phyloP scores from a whole-genome alignment of 2,797 vertebrate species.

The Anableps anableps region DNA sequence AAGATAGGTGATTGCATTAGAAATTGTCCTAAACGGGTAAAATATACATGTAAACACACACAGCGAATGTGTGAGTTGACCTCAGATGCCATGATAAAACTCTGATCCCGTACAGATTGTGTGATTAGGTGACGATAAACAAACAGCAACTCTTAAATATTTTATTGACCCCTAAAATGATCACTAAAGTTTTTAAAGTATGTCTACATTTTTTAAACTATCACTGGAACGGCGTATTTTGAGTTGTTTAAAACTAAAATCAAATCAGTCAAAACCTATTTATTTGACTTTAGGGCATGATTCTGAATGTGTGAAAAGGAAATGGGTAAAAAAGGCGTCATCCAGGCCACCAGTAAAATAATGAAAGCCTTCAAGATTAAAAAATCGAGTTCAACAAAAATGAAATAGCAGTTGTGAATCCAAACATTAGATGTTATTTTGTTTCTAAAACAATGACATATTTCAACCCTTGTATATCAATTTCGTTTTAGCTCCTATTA shows the following conservation, averaged over 20 bases:
- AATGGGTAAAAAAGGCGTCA: not conserved
- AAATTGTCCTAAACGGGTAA: not conserved
- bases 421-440: not conserved
- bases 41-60: not conserved
- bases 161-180: not conserved
- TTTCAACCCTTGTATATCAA: not conserved
- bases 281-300: not conserved
- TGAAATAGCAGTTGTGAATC: not conserved
- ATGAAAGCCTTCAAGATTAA: not conserved
- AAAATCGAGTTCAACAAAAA: not conserved
- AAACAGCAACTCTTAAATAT: not conserved
- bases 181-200: not conserved
- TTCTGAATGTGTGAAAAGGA: not conserved
- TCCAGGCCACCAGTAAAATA: not conserved
- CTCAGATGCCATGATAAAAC: not conserved
- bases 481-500: slow-evolving; percentile 23
- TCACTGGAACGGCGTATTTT: not conserved
- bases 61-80: not conserved
- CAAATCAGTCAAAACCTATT: not conserved
- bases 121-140: not conserved
- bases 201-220: not conserved
- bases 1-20: not conserved
- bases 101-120: not conserved
- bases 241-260: not conserved
- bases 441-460: not conserved